Conservation (phyloP, 2,888 invertebrate genomes). For the Phortica okadai region DNA sequence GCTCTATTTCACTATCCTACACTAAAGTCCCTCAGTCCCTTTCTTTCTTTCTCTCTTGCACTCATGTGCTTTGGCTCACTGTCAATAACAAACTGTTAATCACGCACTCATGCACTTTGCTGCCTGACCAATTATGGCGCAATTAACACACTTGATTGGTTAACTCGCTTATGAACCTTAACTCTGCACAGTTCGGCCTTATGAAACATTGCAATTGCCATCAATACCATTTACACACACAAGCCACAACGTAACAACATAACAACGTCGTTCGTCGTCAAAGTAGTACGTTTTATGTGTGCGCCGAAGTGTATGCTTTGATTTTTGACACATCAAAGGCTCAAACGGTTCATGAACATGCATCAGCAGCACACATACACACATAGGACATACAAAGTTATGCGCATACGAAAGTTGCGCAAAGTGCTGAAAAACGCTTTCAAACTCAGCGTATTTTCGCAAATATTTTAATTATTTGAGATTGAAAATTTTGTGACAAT, state of each 20-base stretch:
- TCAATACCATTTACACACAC: neutral
- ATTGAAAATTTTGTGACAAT: neutral
- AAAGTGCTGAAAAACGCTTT: neutral
- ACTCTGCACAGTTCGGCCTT: neutral
- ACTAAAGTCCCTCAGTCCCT: neutral
- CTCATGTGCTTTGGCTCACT: constrained; percentile 19
- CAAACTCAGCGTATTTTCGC: neutral
- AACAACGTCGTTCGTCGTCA: neutral
- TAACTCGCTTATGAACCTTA: constrained; percentile 43
- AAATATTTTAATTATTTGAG: neutral
- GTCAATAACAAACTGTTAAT: constrained; percentile 61
- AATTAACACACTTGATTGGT: constrained; percentile 68
- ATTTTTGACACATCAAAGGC: constrained; percentile 59
- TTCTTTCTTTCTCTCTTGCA: neutral
- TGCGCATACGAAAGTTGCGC: neutral
- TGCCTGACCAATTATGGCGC: constrained; percentile 69
- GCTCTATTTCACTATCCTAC: too few species aligned
- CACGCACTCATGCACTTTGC: constrained; percentile 57
- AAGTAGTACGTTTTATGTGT: constrained; percentile 8
- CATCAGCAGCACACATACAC: neutral
- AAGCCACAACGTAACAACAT: neutral
- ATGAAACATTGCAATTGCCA: too few species aligned
- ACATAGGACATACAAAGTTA: too few species aligned
- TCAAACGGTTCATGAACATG: constrained; percentile 12
- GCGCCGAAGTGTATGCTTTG: constrained; percentile 46